Percentiles rank a stretch among this genome's conserved stretches.
These are phyloP conservation scores for Neodiprion pinetum DNA, from an alignment of 1,140 invertebrate species.

Conservation along the genomic window DNA sequence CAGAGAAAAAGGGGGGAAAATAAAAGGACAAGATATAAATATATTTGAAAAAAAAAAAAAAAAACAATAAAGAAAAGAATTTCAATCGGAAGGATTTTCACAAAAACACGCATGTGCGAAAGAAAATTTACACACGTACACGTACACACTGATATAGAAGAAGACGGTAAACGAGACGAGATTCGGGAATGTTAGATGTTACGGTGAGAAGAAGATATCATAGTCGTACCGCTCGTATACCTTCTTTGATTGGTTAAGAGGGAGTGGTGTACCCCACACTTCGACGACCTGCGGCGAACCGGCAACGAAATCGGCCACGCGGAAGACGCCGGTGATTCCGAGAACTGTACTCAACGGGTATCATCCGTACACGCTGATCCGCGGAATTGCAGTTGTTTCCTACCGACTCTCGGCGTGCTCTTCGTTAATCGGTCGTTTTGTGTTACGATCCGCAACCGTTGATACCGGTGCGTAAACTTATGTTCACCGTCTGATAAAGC, in stretches of 20 bases:
- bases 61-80: neutral
- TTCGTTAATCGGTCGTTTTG: constrained; percentile 5
- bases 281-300: neutral
- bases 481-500: neutral
- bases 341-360: neutral
- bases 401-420: neutral
- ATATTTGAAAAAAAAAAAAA: neutral
- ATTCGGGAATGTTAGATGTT: neutral
- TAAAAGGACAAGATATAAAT: neutral
- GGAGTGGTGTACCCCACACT: neutral
- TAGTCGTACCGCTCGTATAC: too few relatives aligned
- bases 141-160: too few relatives aligned
- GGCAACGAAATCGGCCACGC: neutral
- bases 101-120: neutral
- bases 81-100: neutral
- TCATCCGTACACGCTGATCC: neutral
- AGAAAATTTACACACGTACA: too few relatives aligned
- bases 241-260: too few relatives aligned
- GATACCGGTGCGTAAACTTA: neutral
- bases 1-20: neutral
- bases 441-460: constrained; percentile 10
- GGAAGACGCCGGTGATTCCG: neutral
- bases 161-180: neutral
- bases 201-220: neutral
- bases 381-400: constrained; percentile 8